These are phyloP conservation scores for Cybosia mesomella DNA, from an alignment of 2,888 invertebrate species.

Conservation along the genomic window DNA sequence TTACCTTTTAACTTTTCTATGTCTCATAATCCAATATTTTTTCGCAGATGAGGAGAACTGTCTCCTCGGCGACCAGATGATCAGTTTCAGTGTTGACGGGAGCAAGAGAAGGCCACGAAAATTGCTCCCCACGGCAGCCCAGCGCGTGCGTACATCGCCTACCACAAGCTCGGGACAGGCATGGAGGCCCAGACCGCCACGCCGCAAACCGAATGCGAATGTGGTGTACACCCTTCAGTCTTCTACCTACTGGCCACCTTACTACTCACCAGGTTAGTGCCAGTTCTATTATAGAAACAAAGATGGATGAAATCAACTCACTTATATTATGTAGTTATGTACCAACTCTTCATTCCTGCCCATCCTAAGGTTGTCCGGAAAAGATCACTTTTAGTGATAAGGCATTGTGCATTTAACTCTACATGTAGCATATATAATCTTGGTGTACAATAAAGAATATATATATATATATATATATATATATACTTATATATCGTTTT, in stretches of 20 bases:
- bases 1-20: neutral
- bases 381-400: no score
- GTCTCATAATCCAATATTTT: constrained; percentile 6
- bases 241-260: constrained; percentile 89
- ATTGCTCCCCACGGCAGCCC: constrained; percentile 85
- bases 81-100: constrained; percentile 73
- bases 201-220: constrained; percentile 87
- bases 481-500: no score
- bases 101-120: constrained; percentile 76
- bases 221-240: constrained; percentile 89
- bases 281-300: neutral
- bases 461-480: no score
- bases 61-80: constrained; percentile 81
- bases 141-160: constrained; percentile 86
- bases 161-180: constrained; percentile 88
- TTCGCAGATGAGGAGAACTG: constrained; percentile 68
- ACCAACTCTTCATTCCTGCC: neutral
- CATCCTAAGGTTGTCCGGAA: no score
- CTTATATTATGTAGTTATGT: neutral
- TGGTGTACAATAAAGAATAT: no score
- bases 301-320: neutral
- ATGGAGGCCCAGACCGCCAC: constrained; percentile 85
- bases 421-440: no score
- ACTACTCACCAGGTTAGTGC: constrained; percentile 78
- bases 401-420: no score